A percentile compares a stretch with the other conserved stretches of the same genome.
These are phyloP conservation scores for Ennomos erosarius DNA, from an alignment of 2,888 invertebrate genomes.

Conservation along the genomic window DNA sequence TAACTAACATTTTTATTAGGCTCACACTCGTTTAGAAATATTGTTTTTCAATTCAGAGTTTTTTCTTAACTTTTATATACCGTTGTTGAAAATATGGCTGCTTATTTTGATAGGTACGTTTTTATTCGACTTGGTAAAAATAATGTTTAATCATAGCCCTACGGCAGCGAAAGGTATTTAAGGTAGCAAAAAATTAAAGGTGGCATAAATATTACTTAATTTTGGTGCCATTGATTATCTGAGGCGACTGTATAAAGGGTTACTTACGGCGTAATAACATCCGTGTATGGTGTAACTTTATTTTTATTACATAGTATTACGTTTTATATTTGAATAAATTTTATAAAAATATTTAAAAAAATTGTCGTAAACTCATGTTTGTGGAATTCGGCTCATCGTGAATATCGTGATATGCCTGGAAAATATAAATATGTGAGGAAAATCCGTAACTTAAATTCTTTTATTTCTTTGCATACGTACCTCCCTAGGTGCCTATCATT, in stretches of 20 bases:
- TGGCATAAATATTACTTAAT: conserved; percentile 39
- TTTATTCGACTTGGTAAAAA: background rate
- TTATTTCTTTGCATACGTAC: no score
- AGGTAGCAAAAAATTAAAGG: conserved; percentile 22
- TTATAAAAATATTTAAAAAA: conserved; percentile 14
- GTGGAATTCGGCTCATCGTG: no score
- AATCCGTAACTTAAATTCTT: no score
- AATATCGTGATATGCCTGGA: no score
- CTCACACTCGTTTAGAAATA: conserved; percentile 1
- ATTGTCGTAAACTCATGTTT: no score
- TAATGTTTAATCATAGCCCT: conserved; percentile 30
- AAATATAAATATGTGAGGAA: no score
- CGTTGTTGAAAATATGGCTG: conserved; percentile 5
- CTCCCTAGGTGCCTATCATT: no score
- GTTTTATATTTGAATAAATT: conserved; percentile 33
- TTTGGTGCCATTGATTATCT: conserved; percentile 35
- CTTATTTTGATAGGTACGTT: conserved; percentile 13
- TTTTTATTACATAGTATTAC: conserved; percentile 10
- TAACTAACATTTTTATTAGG: conserved; percentile 9
- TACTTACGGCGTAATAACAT: conserved; percentile 34
- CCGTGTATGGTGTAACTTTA: conserved; percentile 32
- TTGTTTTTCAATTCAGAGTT: background rate
- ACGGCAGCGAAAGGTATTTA: conserved; percentile 39
- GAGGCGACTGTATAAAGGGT: conserved; percentile 29
- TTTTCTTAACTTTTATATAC: no score